phyloP scores from a whole-genome alignment of 2,888 invertebrate species.

The Gymnosoma rotundatum region DNA sequence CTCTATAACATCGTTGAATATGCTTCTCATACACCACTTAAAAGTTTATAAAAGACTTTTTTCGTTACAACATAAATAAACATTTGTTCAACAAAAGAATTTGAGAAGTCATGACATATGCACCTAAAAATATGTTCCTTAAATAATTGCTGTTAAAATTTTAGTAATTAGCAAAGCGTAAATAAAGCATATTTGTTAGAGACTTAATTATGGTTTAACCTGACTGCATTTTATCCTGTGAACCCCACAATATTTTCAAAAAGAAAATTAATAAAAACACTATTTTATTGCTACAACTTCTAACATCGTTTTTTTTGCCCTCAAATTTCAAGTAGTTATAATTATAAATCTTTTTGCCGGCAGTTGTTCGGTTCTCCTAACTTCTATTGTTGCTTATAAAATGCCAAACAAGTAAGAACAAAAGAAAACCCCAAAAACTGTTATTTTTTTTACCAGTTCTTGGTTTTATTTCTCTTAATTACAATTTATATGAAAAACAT shows the following conservation, averaged over 20 bases:
- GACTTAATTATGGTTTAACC: slow-evolving; percentile 34
- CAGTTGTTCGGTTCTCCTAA: slow-evolving; percentile 1
- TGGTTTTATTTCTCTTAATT: slow-evolving; percentile 19
- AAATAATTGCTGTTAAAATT: slow-evolving; percentile 24
- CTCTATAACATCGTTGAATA: no score
- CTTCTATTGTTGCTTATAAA: slow-evolving; percentile 39
- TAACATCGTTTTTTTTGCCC: slow-evolving; percentile 1
- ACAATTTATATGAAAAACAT: slow-evolving; percentile 35
- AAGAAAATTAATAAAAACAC: background rate
- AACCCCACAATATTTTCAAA: background rate
- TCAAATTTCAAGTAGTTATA: slow-evolving; percentile 25
- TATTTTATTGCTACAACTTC: slow-evolving; percentile 39
- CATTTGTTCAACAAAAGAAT: background rate
- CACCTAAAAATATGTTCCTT: slow-evolving; percentile 16
- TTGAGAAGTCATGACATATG: background rate
- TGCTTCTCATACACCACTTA: no score
- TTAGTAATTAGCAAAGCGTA: slow-evolving; percentile 55
- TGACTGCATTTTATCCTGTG: background rate
- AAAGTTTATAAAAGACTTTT: no score
- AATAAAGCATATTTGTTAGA: slow-evolving; percentile 35
- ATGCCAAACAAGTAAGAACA: slow-evolving; percentile 7
- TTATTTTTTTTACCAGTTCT: background rate
- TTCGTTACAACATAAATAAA: no score
- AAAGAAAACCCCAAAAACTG: background rate
- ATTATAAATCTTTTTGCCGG: slow-evolving; percentile 5